Base-by-base conservation (phyloP, 2,797 vertebrate genomes). In the Sebastiscus tertius region DNA sequence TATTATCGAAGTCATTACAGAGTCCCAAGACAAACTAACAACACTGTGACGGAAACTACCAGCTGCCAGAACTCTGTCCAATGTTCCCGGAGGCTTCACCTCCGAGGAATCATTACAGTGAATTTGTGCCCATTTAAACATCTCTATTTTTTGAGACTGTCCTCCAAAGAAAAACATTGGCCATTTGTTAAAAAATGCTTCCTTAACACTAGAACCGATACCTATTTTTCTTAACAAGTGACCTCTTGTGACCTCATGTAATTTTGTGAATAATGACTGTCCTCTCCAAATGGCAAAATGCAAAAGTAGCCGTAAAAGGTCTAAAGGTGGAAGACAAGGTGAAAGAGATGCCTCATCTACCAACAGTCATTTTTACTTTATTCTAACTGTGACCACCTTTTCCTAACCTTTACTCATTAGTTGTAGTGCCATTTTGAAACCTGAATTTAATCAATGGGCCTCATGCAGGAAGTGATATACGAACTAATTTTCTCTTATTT, bases 1-100 rank as follows among this genome's bases (percentile, higher is more conserved):
- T 83, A 79, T 83, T 81, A 84, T 84, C 4, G 8, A 73, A 83
- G 86, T 84, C 79, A 81, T 91, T 87, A 85, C 71, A 76, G 39
- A 77, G 69, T 82, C 74, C 61, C 52, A 13, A 66, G 42, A 78
- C 62, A 63, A 78, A 75, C 73, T 66, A 88, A 73, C 67, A 64
- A 55, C 16, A 20, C 59, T 31, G 61, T 61, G 77, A 52, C 34
- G 67, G 65, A 75, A 80, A 59, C 42, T 2, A 33, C 16, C 74
- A 75, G 77, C 42, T 68, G 75, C 75, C 73, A 82, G 9, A 72
- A 66, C 36, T 70, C 54, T 49, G 64, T 62, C 52, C 69, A 29
- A 4, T 36, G 58, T 65, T 75, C 58, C 67, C 46, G 24, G 36
- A 68, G 76, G 68, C 72, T 75, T 75, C 72, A 75, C 70, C 64